Evolutionary conservation across 1,140 invertebrate genomes (phyloP), one percentile per base, ranked within the genome.

Genomic region (Phenacoccus solenopsis): DNA sequence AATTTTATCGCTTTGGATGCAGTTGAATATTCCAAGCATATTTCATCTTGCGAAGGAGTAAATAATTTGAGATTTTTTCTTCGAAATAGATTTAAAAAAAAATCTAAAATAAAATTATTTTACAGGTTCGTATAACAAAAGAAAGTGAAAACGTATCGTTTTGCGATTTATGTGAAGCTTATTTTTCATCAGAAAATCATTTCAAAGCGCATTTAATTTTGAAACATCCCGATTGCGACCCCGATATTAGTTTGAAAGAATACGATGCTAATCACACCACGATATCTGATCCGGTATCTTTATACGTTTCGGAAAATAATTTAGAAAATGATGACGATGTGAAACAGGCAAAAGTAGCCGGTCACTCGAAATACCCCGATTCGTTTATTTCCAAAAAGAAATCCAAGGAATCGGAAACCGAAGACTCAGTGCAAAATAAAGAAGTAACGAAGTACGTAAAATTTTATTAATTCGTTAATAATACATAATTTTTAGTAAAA

Each of bases 131-230:
- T 64, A 5, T 64, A 10, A 64, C 12, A 7, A 64, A 25, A 22
- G 21, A 25, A 7, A 20, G 1, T 4, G 59, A 64, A 59, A 59
- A 16, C 25, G 25, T 4, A 24, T 25, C 59, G 22, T 64, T 25
- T 64, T 64, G 59, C 25, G 59, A 64, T 5, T 64, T 27, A 5
- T 64, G 59, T 25, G 21, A 64, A 24, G 22, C 22, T 9, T 64
- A 64, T 25, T 64, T 25, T 64, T 64, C 59, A 24, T 64, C 59
- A 10, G 59, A 64, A 64, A 64, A 64, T 64, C 25, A 64, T 27
- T 24, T 24, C 59, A 64, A 64, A 24, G 59, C 59, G 25, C 59
- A 64, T 64, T 64, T 16, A 9, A 64, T 64, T 64, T 24, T 64
- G 22, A 20, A 64, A 16, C 59, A 64, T 64, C 59, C 59, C 1